A percentile compares a stretch with the other conserved stretches of the same genome.
Conservation (phyloP, 2,113 vertebrate species). For the Lepus timidus region DNA sequence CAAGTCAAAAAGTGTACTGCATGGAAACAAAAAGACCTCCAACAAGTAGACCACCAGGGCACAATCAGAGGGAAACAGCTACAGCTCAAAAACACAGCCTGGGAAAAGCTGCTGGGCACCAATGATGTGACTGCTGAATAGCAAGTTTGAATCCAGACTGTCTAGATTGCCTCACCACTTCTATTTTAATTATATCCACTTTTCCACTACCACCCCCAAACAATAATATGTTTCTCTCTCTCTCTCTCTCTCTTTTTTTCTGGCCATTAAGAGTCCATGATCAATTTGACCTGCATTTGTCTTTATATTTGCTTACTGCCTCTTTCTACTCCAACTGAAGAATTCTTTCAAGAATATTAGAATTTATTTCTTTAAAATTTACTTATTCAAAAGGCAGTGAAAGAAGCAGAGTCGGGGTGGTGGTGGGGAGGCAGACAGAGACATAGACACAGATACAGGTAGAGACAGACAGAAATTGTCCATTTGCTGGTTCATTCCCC, state of each 20-base stretch:
- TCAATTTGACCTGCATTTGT: not conserved
- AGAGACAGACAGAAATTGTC: too few relatives aligned
- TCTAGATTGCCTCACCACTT: not conserved
- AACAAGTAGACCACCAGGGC: slow-evolving; percentile 74
- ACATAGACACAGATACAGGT: too few relatives aligned
- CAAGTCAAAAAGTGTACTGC: slow-evolving; percentile 43
- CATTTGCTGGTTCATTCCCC: too few relatives aligned
- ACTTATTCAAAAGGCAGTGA: too few relatives aligned
- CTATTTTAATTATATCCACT: not conserved
- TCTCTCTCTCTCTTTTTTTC: not conserved
- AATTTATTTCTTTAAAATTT: not conserved
- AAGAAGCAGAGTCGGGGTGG: too few relatives aligned
- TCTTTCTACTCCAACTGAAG: not conserved
- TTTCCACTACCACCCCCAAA: not conserved
- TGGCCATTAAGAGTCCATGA: not conserved
- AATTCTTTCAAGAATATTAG: not conserved
- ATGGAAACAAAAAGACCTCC: slow-evolving; percentile 73
- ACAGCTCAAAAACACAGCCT: not conserved
- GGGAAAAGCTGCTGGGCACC: not conserved
- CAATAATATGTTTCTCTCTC: not conserved
- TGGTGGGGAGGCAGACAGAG: too few relatives aligned
- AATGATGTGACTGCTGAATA: not conserved
- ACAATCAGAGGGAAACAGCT: not conserved
- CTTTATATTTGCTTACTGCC: not conserved
- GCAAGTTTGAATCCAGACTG: not conserved